Evolutionary conservation across 2,113 vertebrate genomes (phyloP), one percentile per base, ranked within the genome.

Genomic region (Acanthisitta chloris): DNA sequence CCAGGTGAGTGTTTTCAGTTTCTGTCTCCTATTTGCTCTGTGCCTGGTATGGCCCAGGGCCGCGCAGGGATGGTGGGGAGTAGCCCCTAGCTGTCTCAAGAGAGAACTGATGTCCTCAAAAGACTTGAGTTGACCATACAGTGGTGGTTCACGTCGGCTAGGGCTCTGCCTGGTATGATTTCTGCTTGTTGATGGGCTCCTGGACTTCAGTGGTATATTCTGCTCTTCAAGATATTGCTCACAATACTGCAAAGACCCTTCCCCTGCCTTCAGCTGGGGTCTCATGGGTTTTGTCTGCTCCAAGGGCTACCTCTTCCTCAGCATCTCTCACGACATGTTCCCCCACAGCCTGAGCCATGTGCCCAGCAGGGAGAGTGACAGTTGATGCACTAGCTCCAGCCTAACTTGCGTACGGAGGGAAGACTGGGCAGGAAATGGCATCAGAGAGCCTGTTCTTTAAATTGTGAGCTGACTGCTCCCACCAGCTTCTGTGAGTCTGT

Each of bases 401-500:
- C 29, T 52, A 1, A 25, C 16, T 62, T 58, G 40, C 11, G 3
- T 25, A 13, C 9, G 62, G 38, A 64, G 72, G 43, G 40, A 72
- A 55, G 58, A 14, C 33, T 64, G 43, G 31, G 33, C 54, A 61
- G 40, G 57, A 36, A 73, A 57, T 18, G 40, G 14, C 33, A 34
- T 66, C 79, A 19, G 34, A 59, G 58, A 51, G 9, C 13, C 34
- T 55, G 21, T 18, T 77, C 33, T 69, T 79, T 11, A 34, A 66
- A 34, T 8, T 29, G 6, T 0, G 1, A 81, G 14, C 59, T 65
- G 21, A 23, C 59, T 88, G 46, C 70, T 88, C 57, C 28, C 28
- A n/a, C 4, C 3, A 25, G 49, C 59, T 70, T 4, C 54, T 0
- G 0, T 33, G 14, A 73, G 14, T 46, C 31, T 54, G 16, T 58